Evolutionary conservation across 2,113 vertebrate genomes (phyloP), one percentile per base, ranked within the genome.

Genomic region (Noturus placidus): DNA sequence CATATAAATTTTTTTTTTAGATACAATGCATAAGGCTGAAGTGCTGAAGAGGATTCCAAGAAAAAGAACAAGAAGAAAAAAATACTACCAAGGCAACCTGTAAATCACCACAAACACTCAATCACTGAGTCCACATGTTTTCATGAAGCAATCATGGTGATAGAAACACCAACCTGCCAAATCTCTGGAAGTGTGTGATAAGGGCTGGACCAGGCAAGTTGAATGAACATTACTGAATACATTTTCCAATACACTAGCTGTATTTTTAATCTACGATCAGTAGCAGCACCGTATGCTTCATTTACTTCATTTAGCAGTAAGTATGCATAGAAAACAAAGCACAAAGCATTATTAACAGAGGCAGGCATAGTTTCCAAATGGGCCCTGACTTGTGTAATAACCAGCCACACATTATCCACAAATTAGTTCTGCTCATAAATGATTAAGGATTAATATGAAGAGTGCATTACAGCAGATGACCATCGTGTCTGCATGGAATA

Each of bases 31-130:
- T 35, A 25, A 33, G 19, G 0, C 17, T 80, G n/a, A 19, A 54
- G 7, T 2, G 15, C 17, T 80, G 19, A 82, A 82, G 20, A 82
- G 56, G 56, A 13, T 82, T 61, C 33, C 52, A 61, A 61, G 33
- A 61, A 42, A 1, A 15, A 42, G 0, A 19, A 33, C 2, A 42
- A 42, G 1, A 69, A 65, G 8, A 27, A 65, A 8, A 50, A 50
- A 65, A 25, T 50, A 50, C 46, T 35, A 57, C 79, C 56, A 61
- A 61, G 79, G 56, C 56, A 82, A 82, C 79, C 79, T 17, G 56
- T 35, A 35, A 25, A 38, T 82, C 20, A 61, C 35, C 33, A 8
- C 30, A 59, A 82, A 61, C 42, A 82, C 78, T 33, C 79, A 61
- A 38, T 42, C 56, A 27, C 56, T 3, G 25, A 57, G 3, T 84